Evolutionary conservation across 2,797 vertebrate species (phyloP).

Genomic region (Pelodytes ibericus): DNA sequence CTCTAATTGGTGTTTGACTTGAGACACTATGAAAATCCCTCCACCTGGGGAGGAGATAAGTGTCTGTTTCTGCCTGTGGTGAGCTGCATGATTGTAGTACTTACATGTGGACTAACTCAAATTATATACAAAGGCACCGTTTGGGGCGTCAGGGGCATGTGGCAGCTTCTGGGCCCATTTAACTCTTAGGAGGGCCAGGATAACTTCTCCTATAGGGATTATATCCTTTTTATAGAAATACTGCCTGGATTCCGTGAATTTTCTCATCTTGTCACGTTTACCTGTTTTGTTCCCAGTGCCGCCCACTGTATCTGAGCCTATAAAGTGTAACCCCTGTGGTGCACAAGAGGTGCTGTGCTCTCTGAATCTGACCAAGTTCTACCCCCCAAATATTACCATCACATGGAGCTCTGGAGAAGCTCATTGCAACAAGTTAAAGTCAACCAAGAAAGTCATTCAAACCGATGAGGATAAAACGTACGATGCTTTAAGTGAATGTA

Average conservation of each 20-base stretch:
- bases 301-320: not conserved
- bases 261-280: not conserved
- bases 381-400: slow-evolving; percentile 17
- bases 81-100: too few species aligned
- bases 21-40: too few species aligned
- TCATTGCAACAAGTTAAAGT: not conserved
- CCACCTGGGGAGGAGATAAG: too few species aligned
- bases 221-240: too few species aligned
- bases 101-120: too few species aligned
- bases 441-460: not conserved
- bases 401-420: not conserved
- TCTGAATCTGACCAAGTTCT: slow-evolving; percentile 3
- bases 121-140: too few species aligned
- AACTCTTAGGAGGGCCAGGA: too few species aligned
- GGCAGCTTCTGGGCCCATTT: too few species aligned
- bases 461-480: slow-evolving; percentile 7
- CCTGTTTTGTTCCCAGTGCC: not conserved
- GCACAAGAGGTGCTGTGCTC: not conserved
- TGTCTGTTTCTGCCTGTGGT: too few species aligned
- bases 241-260: not conserved
- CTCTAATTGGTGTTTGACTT: too few species aligned
- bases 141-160: too few species aligned
- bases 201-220: too few species aligned
- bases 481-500: not conserved
- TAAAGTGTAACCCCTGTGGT: slow-evolving; percentile 1